Evolutionary conservation across 2,113 vertebrate species (phyloP).

Genomic region (Rhea americana): DNA sequence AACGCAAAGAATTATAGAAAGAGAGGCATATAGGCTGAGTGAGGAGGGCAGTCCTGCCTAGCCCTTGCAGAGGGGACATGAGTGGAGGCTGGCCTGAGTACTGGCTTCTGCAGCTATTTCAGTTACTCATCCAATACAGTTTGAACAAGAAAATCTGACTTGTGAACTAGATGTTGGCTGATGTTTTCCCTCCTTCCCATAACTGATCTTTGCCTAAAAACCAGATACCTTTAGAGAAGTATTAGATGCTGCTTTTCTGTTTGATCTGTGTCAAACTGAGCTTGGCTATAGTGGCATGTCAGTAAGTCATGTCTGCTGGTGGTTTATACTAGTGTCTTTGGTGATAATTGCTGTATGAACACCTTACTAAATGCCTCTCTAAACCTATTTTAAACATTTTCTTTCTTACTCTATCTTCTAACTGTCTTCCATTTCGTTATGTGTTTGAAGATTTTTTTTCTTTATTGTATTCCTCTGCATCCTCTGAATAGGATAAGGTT

Average conservation of each 20-base stretch:
- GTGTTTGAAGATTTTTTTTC: background rate
- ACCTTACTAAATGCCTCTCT: background rate
- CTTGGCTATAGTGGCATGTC: background rate
- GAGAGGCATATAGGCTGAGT: background rate
- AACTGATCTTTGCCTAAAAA: background rate
- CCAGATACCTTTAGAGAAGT: background rate
- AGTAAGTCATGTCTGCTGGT: background rate
- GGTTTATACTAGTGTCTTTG: background rate
- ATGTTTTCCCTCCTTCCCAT: background rate
- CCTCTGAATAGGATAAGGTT: background rate
- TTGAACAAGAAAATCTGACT: background rate
- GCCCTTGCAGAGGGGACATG: background rate
- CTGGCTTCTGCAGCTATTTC: background rate
- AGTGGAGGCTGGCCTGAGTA: accelerated
- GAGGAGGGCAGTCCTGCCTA: background rate
- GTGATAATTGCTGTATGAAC: background rate
- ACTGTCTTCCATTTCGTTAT: background rate
- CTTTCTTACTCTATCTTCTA: background rate
- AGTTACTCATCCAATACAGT: background rate
- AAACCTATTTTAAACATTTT: background rate
- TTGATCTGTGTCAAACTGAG: background rate
- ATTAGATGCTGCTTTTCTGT: background rate
- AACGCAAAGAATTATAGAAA: background rate
- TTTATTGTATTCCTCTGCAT: background rate
- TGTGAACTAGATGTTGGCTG: background rate